phyloP scores from a whole-genome alignment of 2,888 invertebrate genomes.

The Oxyscelio sp. region DNA sequence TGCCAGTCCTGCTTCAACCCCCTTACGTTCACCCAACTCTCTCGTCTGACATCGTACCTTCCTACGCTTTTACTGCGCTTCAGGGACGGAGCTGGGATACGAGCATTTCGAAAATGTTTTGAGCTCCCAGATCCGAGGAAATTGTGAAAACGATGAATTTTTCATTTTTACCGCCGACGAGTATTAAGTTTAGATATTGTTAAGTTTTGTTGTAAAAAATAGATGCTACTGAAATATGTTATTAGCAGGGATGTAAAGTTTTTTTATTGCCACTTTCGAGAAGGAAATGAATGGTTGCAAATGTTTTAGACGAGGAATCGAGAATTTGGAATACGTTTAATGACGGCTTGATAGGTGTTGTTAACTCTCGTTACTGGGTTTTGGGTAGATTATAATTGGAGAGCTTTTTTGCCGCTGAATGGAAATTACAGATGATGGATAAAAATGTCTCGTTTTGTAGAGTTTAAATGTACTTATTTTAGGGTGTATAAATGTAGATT shows the following conservation, averaged over 20 bases:
- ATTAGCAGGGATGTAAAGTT: neutral
- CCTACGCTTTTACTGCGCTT: conserved; percentile 82
- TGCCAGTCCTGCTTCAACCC: conserved; percentile 76
- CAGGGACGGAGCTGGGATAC: conserved; percentile 82
- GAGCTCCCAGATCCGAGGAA: conserved; percentile 11
- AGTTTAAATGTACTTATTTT: too few species aligned
- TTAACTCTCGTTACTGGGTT: too few species aligned
- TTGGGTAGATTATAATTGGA: too few species aligned
- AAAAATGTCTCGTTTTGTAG: too few species aligned
- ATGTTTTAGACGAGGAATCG: too few species aligned
- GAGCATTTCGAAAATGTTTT: conserved; percentile 79
- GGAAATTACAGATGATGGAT: too few species aligned
- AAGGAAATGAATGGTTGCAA: too few species aligned
- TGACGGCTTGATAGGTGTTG: too few species aligned
- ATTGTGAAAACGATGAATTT: conserved; percentile 40
- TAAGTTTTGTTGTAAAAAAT: conserved; percentile 22
- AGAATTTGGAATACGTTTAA: too few species aligned
- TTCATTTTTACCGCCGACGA: conserved; percentile 12
- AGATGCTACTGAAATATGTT: neutral
- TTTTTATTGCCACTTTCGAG: too few species aligned
- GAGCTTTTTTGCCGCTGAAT: too few species aligned
- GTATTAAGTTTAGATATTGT: conserved; percentile 1
- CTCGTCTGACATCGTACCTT: conserved; percentile 85
- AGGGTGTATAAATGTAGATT: too few species aligned
- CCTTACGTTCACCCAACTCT: conserved; percentile 78